Conservation (phyloP, 2,888 invertebrate species). For the Cryptocephalus moraei region DNA sequence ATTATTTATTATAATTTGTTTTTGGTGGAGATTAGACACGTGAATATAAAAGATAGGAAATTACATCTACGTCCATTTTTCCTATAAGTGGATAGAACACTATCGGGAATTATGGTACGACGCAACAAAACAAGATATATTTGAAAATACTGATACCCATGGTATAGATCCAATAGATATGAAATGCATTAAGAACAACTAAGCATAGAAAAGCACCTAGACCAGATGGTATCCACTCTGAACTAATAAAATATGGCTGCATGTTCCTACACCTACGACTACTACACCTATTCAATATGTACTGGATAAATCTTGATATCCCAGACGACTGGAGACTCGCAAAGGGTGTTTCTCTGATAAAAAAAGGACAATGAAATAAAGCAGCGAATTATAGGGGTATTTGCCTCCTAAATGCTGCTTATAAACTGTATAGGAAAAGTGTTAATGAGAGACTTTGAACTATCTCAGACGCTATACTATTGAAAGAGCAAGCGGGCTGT, state of each 20-base stretch:
- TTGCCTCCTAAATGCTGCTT: not conserved
- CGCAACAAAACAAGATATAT: not conserved
- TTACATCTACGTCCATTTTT: too few relatives aligned
- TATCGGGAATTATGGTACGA: not conserved
- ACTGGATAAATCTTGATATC: not conserved
- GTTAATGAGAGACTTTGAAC: not conserved
- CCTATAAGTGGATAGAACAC: not conserved
- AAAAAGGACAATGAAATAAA: not conserved
- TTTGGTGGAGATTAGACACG: too few relatives aligned
- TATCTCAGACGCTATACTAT: too few relatives aligned
- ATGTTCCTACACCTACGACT: too few relatives aligned
- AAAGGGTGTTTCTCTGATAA: not conserved
- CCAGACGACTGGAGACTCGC: too few relatives aligned
- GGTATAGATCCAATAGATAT: not conserved
- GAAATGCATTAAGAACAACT: not conserved
- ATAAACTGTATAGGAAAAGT: not conserved
- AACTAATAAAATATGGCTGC: too few relatives aligned
- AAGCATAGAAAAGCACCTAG: not conserved
- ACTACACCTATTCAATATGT: too few relatives aligned
- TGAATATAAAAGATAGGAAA: too few relatives aligned
- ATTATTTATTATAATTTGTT: too few relatives aligned
- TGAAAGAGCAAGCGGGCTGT: too few relatives aligned
- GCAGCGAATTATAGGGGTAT: not conserved
- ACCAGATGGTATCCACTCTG: not conserved
- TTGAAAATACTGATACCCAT: not conserved